Evolutionary conservation across 2,888 invertebrate species (phyloP).

Genomic region (Sepiola atlantica): DNA sequence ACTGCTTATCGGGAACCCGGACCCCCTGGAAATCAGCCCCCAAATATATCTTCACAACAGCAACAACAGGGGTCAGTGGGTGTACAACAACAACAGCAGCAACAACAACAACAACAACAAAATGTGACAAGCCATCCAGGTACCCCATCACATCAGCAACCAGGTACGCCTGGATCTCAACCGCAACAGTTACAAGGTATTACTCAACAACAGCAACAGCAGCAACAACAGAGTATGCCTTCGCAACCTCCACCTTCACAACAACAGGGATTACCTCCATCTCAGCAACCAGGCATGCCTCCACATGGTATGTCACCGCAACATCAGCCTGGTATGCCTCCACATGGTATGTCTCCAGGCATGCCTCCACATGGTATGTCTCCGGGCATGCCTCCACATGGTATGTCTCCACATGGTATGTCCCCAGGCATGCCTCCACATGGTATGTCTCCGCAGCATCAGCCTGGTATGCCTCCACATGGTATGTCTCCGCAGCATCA

Average conservation of each 20-base stretch:
- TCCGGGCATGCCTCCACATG: background rate
- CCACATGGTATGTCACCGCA: constrained; percentile 37
- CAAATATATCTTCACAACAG: constrained; percentile 48
- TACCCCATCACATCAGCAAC: background rate
- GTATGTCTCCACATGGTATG: constrained; percentile 14
- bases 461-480: constrained; percentile 35
- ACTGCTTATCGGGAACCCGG: constrained; percentile 79
- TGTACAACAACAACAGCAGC: background rate
- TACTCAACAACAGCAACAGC: background rate
- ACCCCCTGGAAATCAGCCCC: constrained; percentile 58
- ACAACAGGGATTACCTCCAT: background rate
- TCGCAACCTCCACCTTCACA: background rate
- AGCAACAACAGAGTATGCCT: background rate
- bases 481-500: constrained; percentile 10
- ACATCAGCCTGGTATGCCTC: constrained; percentile 38
- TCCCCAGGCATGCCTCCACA: constrained; percentile 35
- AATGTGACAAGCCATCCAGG: background rate
- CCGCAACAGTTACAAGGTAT: background rate
- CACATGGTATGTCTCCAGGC: background rate
- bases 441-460: background rate
- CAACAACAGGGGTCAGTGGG: constrained; percentile 40
- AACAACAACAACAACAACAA: constrained; percentile 37
- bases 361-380: constrained; percentile 25
- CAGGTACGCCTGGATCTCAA: background rate
- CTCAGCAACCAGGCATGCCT: background rate